Conservation (phyloP, 2,888 invertebrate genomes). For the Metallyticus violacea region DNA sequence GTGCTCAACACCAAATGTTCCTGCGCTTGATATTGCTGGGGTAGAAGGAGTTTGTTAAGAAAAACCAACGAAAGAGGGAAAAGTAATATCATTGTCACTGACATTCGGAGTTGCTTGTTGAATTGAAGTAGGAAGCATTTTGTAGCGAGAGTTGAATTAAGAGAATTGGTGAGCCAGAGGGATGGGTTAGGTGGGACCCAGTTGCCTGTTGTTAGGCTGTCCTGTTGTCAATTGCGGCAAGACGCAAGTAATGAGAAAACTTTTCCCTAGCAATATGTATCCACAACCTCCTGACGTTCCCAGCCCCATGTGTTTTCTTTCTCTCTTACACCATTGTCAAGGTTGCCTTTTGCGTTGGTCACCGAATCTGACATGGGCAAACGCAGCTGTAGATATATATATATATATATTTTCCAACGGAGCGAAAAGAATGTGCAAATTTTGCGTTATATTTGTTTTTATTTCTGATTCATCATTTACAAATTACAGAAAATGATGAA, state of each 20-base stretch:
- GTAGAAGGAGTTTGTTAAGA: neutral
- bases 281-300: too few species aligned
- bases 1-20: neutral
- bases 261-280: neutral
- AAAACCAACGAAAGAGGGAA: neutral
- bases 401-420: neutral
- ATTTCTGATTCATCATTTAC: too few species aligned
- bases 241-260: constrained; percentile 2
- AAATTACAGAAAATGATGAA: too few species aligned
- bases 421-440: too few species aligned
- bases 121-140: neutral
- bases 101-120: neutral
- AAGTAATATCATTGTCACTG: neutral
- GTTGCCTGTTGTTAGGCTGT: neutral
- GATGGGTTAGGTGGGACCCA: neutral
- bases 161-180: neutral
- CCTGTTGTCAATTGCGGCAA: neutral
- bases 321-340: neutral
- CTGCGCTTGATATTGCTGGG: neutral
- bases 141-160: neutral
- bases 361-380: neutral
- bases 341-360: neutral
- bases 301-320: neutral
- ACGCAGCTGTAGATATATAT: neutral
- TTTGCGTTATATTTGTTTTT: too few species aligned